These are phyloP conservation scores for Agonum fuliginosum DNA, from an alignment of 2,888 invertebrate genomes.

Conservation along the genomic window DNA sequence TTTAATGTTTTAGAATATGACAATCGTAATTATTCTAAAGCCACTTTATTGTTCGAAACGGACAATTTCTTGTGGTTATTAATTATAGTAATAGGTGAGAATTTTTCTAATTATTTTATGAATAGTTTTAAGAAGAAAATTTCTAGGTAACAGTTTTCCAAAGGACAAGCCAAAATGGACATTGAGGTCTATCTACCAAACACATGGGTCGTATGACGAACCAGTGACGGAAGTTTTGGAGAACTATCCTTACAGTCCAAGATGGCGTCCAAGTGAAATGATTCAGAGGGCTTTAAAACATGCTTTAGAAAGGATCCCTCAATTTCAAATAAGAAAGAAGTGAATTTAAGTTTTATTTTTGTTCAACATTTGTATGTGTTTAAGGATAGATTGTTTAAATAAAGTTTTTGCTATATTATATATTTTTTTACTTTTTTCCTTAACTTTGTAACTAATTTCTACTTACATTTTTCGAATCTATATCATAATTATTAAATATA, in stretches of 20 bases:
- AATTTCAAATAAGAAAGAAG: conserved; percentile 19
- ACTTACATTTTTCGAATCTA: neutral
- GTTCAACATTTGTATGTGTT: neutral
- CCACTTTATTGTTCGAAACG: conserved; percentile 78
- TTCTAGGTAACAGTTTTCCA: conserved; percentile 74
- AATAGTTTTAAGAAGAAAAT: neutral
- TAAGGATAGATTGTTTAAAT: neutral
- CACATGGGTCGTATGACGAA: conserved; percentile 61
- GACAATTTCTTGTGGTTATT: conserved; percentile 80
- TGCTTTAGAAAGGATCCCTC: conserved; percentile 61
- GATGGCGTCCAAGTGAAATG: conserved; percentile 67
- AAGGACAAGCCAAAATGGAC: conserved; percentile 75
- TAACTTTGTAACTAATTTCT: neutral
- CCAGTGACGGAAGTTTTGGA: conserved; percentile 64
- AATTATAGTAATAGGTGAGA: conserved; percentile 69
- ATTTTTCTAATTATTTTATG: neutral
- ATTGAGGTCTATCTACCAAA: conserved; percentile 77
- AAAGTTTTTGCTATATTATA: neutral
- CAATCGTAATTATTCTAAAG: conserved; percentile 71
- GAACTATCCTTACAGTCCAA: conserved; percentile 68
- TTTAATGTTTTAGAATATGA: conserved; percentile 74
- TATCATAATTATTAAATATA: neutral
- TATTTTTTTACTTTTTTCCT: neutral
- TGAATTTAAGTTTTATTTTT: neutral
- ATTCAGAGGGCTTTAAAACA: conserved; percentile 66